phyloP scores from a whole-genome alignment of 1,140 invertebrate genomes.

The Carcinoscorpius rotundicauda region DNA sequence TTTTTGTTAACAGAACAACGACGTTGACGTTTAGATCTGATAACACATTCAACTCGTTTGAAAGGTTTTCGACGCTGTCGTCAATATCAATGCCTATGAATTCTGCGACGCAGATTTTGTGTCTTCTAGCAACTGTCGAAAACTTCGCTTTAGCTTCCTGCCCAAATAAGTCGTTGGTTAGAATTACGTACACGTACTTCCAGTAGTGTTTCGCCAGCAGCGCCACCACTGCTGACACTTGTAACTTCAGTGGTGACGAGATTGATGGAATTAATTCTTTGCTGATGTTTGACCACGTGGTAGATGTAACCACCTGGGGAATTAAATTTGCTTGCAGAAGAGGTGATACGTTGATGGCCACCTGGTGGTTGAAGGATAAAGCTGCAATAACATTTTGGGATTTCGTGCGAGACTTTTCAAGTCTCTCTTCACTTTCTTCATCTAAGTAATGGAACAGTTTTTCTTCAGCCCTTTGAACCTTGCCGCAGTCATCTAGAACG shows the following conservation, averaged over 20 bases:
- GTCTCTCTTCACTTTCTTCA: constrained; percentile 19
- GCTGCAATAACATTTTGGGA: constrained; percentile 14
- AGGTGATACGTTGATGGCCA: constrained; percentile 12
- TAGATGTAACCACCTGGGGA: constrained; percentile 11
- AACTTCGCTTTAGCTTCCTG: constrained; percentile 8
- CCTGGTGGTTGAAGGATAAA: constrained; percentile 12
- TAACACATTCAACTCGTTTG: constrained; percentile 8
- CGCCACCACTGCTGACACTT: constrained; percentile 11
- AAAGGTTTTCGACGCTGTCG: not conserved
- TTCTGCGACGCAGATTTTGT: constrained; percentile 12
- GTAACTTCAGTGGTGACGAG: constrained; percentile 9
- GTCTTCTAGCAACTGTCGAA: constrained; percentile 10
- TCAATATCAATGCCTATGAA: constrained; percentile 11
- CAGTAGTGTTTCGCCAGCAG: constrained; percentile 14
- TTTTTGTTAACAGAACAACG: constrained; percentile 15
- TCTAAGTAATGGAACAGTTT: constrained; percentile 31
- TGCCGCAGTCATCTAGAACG: constrained; percentile 28
- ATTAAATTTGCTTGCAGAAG: constrained; percentile 11
- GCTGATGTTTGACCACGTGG: not conserved
- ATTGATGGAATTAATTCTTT: not conserved
- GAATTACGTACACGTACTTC: constrained; percentile 18
- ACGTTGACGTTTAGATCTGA: constrained; percentile 6
- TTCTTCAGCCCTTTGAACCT: constrained; percentile 24
- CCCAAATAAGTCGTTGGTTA: constrained; percentile 15
- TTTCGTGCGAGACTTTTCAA: not conserved